Evolutionary conservation across 2,888 invertebrate genomes (phyloP).

Genomic region (Shargacucullia verbasci): DNA sequence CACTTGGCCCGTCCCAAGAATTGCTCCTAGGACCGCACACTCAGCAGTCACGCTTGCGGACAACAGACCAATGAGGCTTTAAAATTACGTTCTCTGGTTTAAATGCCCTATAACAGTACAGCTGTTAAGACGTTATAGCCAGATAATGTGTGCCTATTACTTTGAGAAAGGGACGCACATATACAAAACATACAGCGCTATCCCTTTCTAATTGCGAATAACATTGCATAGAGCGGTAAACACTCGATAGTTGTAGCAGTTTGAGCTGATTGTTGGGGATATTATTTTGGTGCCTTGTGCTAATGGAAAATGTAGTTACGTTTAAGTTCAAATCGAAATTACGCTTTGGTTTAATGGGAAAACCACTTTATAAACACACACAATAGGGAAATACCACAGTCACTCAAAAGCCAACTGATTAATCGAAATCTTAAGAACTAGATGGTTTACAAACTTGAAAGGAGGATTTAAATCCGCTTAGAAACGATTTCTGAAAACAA

Average conservation of each 20-base stretch:
- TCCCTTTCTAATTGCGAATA: slow-evolving; percentile 15
- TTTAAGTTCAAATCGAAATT: slow-evolving; percentile 1
- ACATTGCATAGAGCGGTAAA: slow-evolving; percentile 25
- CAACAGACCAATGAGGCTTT: no score
- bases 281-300: slow-evolving; percentile 34
- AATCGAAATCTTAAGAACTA: no score
- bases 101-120: slow-evolving; percentile 4
- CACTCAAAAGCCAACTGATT: no score
- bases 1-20: no score
- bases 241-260: slow-evolving; percentile 21
- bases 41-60: no score
- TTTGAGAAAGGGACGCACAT: slow-evolving; percentile 5
- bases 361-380: no score
- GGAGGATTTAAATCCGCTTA: no score
- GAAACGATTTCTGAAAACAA: no score
- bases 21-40: no score
- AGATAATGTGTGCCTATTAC: slow-evolving; percentile 14
- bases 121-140: slow-evolving; percentile 16
- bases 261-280: slow-evolving; percentile 18
- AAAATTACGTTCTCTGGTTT: slow-evolving; percentile 11
- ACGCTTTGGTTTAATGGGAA: no score
- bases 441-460: no score
- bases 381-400: no score
- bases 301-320: slow-evolving; percentile 18
- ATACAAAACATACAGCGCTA: background rate